Percentiles rank a stretch among this genome's conserved stretches.
Evolutionary conservation across 53 echinoderm and acorn worm genomes (phyloP).

Genomic region (Patiria pectinifera): DNA sequence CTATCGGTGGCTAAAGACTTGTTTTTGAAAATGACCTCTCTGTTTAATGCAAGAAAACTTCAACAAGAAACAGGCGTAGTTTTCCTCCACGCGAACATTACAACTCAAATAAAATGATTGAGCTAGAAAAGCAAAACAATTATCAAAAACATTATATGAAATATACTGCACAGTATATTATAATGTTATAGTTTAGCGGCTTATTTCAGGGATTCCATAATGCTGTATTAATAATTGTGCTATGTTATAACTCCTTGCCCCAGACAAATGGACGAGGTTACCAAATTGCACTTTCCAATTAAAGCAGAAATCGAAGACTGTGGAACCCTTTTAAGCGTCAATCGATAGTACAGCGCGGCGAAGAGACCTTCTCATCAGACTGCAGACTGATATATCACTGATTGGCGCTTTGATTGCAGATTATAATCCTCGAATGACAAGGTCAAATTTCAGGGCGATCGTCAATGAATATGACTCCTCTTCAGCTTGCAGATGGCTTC

Average conservation of each 20-base stretch:
- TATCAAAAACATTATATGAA: too few species aligned
- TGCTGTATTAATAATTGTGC: too few species aligned
- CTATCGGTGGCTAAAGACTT: too few species aligned
- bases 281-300: background rate
- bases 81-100: too few species aligned
- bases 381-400: background rate
- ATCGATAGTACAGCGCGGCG: background rate
- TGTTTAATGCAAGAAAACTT: too few species aligned
- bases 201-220: too few species aligned
- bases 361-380: background rate
- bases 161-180: too few species aligned
- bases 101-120: too few species aligned
- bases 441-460: background rate
- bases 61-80: too few species aligned
- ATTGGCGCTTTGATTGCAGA: background rate
- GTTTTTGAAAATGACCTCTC: too few species aligned
- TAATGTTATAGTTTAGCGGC: too few species aligned
- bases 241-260: background rate
- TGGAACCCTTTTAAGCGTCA: background rate
- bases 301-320: background rate
- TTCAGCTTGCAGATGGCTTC: background rate
- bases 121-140: too few species aligned
- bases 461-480: background rate
- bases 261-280: background rate
- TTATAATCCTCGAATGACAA: background rate